A percentile compares a stretch with the other conserved stretches of the same genome.
phyloP scores from a whole-genome alignment of 2,113 vertebrate species.

The Rafetus swinhoei region DNA sequence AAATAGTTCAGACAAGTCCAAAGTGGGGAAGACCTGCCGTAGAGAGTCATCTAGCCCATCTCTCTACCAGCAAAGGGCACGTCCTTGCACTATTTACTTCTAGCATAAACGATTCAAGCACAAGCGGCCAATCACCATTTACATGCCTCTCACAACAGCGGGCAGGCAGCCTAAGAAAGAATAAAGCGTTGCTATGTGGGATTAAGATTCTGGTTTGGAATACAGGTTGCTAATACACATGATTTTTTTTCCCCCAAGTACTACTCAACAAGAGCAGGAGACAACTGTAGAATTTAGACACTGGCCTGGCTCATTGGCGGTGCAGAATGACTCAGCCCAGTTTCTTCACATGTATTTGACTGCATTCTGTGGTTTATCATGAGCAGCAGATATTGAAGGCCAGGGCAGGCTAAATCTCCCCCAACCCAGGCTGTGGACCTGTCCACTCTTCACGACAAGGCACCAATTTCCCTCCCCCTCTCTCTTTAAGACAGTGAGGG shows the following conservation, averaged over 20 bases:
- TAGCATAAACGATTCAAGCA: neutral
- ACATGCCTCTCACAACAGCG: neutral
- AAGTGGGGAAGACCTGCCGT: neutral
- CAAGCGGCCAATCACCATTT: neutral
- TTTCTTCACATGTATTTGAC: neutral
- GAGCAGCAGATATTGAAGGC: no score
- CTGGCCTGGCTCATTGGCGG: neutral
- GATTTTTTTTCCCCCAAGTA: neutral
- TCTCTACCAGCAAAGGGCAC: neutral
- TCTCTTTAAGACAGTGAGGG: no score
- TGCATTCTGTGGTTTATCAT: neutral
- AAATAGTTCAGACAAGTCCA: neutral
- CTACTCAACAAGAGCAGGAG: neutral
- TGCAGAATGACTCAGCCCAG: neutral
- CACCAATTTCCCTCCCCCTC: no score
- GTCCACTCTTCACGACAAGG: no score
- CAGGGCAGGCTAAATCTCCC: no score
- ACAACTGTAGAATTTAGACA: neutral
- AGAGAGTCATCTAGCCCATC: neutral
- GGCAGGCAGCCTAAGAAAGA: neutral
- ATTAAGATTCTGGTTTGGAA: neutral
- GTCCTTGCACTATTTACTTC: neutral
- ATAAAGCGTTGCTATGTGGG: rapidly evolving
- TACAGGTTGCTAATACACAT: rapidly evolving
- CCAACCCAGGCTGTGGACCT: no score